phyloP scores from a whole-genome alignment of 2,888 invertebrate genomes.

The Tipula unca region DNA sequence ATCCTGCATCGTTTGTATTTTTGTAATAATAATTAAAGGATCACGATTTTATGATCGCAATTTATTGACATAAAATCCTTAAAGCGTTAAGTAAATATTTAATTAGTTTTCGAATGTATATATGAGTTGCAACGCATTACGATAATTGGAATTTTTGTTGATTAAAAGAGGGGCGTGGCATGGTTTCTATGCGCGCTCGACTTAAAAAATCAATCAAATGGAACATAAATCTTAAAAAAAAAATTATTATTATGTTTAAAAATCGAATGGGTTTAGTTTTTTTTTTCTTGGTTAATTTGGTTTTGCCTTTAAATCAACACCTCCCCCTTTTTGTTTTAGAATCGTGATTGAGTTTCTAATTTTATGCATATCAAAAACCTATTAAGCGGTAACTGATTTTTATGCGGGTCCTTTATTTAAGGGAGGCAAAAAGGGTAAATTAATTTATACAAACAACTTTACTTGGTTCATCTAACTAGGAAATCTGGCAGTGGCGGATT shows the following conservation, averaged over 20 bases:
- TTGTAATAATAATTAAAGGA: neutral
- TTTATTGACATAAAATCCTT: neutral
- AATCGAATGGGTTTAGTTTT: neutral
- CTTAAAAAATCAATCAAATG: neutral
- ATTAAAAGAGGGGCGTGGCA: neutral
- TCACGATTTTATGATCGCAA: neutral
- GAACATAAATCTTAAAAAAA: neutral
- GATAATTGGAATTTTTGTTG: neutral
- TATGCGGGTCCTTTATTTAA: neutral
- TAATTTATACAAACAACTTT: no score
- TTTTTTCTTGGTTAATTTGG: neutral
- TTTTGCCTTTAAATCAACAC: neutral
- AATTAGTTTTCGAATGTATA: neutral
- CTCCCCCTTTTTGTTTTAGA: neutral
- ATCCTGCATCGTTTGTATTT: neutral
- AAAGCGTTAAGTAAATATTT: constrained; percentile 4
- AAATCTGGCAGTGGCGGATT: no score
- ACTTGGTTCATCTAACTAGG: no score
- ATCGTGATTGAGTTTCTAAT: neutral
- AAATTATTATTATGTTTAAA: neutral
- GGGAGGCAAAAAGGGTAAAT: neutral
- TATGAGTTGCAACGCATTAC: neutral
- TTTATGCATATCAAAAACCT: neutral
- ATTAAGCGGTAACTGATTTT: neutral
- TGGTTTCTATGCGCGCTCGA: neutral